These are phyloP conservation scores for Hippoglossus stenolepis DNA, from an alignment of 2,113 vertebrate species.

Conservation along the genomic window DNA sequence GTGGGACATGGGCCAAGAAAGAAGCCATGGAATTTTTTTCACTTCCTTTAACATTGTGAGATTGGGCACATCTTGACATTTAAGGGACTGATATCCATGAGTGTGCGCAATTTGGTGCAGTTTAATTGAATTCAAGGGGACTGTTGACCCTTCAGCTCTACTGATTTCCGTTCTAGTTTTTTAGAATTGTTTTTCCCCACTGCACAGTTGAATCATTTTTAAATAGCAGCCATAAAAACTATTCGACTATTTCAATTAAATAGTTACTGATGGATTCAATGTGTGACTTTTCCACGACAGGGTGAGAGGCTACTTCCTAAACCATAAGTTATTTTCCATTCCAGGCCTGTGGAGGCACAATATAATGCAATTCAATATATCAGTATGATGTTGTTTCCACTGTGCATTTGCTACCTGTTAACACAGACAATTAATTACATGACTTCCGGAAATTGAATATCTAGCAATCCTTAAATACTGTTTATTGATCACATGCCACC, in stretches of 20 bases:
- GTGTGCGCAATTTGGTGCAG: too few relatives aligned
- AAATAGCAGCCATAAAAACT: background rate
- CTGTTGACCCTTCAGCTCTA: too few relatives aligned
- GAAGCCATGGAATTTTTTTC: too few relatives aligned
- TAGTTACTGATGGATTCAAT: background rate
- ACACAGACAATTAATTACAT: slow-evolving; percentile 39
- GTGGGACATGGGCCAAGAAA: too few relatives aligned
- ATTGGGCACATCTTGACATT: too few relatives aligned
- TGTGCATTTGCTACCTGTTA: slow-evolving; percentile 15
- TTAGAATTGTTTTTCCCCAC: background rate
- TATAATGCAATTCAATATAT: background rate
- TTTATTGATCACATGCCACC: slow-evolving; percentile 53
- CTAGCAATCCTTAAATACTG: slow-evolving; percentile 41
- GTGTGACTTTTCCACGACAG: slow-evolving; percentile 26
- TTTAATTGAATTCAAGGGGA: too few relatives aligned
- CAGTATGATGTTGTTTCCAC: slow-evolving; percentile 5
- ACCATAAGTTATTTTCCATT: slow-evolving; percentile 6
- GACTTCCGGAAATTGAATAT: slow-evolving; percentile 18
- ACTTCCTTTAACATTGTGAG: too few relatives aligned
- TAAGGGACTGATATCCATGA: too few relatives aligned
- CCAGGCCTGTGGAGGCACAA: background rate
- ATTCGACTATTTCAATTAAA: background rate
- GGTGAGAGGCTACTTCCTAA: slow-evolving; percentile 10
- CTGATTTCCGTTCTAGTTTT: too few relatives aligned
- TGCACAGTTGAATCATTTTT: background rate